phyloP scores from a whole-genome alignment of 2,888 invertebrate genomes.

The Drosophila vallismaia region DNA sequence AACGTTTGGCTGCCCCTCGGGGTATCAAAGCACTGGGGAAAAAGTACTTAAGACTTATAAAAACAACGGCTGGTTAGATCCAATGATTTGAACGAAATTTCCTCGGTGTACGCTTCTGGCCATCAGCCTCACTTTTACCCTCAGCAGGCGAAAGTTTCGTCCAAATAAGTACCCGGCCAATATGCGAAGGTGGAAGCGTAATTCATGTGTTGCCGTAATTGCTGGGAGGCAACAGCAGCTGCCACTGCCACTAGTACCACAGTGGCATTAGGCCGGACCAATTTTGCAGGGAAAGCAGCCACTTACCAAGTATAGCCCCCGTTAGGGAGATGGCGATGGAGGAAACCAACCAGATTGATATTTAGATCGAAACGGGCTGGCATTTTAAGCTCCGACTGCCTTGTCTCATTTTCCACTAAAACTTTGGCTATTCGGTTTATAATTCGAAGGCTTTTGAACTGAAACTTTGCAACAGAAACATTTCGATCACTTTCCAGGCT shows the following conservation, averaged over 20 bases:
- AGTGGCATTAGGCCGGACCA: slow-evolving; percentile 32
- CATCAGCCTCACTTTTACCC: slow-evolving; percentile 56
- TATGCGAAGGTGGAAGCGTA: slow-evolving; percentile 35
- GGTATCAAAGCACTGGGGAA: background rate
- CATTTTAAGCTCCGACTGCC: slow-evolving; percentile 13
- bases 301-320: slow-evolving; percentile 13
- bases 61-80: background rate
- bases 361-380: slow-evolving; percentile 5
- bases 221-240: slow-evolving; percentile 18
- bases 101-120: background rate
- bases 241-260: slow-evolving; percentile 7
- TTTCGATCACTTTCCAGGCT: slow-evolving; percentile 8
- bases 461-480: slow-evolving; percentile 2
- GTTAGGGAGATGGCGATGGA: background rate
- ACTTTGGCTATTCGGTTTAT: slow-evolving; percentile 8
- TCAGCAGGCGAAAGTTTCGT: slow-evolving; percentile 59
- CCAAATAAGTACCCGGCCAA: slow-evolving; percentile 22
- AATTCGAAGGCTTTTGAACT: background rate
- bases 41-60: background rate
- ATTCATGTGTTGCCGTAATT: slow-evolving; percentile 46
- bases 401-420: background rate
- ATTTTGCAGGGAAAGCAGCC: slow-evolving; percentile 42
- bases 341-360: slow-evolving; percentile 25
- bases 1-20: slow-evolving; percentile 53
- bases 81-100: slow-evolving; percentile 5